Percentiles rank a stretch among this genome's conserved stretches.
phyloP scores from a whole-genome alignment of 2,113 vertebrate genomes.

The Crotalus tigris region DNA sequence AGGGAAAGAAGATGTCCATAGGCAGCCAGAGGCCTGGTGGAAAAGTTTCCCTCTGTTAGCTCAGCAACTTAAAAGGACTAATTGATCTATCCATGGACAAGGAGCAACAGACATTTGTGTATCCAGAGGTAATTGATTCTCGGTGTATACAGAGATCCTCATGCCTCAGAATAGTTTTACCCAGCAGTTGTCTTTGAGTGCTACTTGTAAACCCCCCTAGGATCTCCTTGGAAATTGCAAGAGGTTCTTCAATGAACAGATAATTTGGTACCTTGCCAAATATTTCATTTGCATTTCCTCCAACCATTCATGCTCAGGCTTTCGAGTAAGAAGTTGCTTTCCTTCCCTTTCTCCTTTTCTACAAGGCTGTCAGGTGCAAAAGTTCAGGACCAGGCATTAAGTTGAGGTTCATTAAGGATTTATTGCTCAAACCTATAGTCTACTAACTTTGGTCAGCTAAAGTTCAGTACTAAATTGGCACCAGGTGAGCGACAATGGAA shows the following conservation, averaged over 20 bases:
- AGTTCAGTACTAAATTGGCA: neutral
- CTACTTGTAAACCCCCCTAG: neutral
- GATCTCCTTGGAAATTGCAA: neutral
- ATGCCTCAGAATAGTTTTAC: neutral
- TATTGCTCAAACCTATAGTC: too few species aligned
- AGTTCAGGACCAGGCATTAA: neutral
- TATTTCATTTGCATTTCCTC: neutral
- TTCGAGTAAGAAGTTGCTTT: too few species aligned
- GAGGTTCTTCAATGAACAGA: neutral
- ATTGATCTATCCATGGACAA: neutral
- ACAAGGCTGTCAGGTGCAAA: neutral
- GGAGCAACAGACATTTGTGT: neutral
- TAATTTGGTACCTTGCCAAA: neutral
- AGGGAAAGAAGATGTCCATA: neutral
- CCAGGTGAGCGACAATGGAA: neutral
- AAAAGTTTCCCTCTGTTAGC: neutral
- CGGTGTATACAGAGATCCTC: neutral
- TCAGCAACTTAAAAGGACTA: neutral
- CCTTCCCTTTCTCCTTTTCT: neutral
- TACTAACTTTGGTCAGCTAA: neutral
- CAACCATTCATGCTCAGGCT: neutral
- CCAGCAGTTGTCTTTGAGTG: neutral
- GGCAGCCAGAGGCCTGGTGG: neutral
- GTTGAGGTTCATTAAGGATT: too few species aligned
- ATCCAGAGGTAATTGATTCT: neutral